Percentiles rank a stretch among this genome's conserved stretches.
Evolutionary conservation across 2,888 invertebrate genomes (phyloP).

Genomic region (Noctua janthina): DNA sequence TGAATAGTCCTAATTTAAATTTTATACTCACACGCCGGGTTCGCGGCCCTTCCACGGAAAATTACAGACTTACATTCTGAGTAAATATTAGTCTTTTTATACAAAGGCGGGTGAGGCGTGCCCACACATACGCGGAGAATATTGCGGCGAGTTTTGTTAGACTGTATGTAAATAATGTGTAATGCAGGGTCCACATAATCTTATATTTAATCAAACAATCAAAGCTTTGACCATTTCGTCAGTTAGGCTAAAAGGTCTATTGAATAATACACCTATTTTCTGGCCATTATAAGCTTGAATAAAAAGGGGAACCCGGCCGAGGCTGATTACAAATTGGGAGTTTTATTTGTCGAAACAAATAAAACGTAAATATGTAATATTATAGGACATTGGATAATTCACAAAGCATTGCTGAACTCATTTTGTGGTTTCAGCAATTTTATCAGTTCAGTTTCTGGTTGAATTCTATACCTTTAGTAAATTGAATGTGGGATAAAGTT

Average conservation of each 20-base stretch:
- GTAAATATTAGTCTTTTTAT: slow-evolving; percentile 67
- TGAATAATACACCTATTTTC: slow-evolving; percentile 13
- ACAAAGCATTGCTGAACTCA: slow-evolving; percentile 21
- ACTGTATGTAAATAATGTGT: slow-evolving; percentile 55
- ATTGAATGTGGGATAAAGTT: slow-evolving; percentile 17
- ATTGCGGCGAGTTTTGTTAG: slow-evolving; percentile 56
- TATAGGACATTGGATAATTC: slow-evolving; percentile 17
- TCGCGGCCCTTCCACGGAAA: slow-evolving; percentile 34
- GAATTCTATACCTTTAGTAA: background rate
- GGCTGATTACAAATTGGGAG: slow-evolving; percentile 32
- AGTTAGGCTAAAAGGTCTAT: slow-evolving; percentile 25
- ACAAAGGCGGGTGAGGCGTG: slow-evolving; percentile 66
- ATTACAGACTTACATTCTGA: slow-evolving; percentile 60
- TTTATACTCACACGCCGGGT: slow-evolving; percentile 48
- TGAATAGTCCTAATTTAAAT: slow-evolving; percentile 65
- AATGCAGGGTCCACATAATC: slow-evolving; percentile 41
- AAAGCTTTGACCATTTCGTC: slow-evolving; percentile 44
- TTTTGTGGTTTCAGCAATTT: slow-evolving; percentile 7
- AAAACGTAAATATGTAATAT: background rate
- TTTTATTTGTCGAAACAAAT: slow-evolving; percentile 26
- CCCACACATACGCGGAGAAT: slow-evolving; percentile 61
- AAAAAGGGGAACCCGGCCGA: slow-evolving; percentile 12
- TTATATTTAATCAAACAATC: slow-evolving; percentile 47
- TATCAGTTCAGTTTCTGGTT: background rate
- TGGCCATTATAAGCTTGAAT: slow-evolving; percentile 5